Base-by-base conservation (phyloP, 2,113 vertebrate species). In the Engraulis encrasicolus region DNA sequence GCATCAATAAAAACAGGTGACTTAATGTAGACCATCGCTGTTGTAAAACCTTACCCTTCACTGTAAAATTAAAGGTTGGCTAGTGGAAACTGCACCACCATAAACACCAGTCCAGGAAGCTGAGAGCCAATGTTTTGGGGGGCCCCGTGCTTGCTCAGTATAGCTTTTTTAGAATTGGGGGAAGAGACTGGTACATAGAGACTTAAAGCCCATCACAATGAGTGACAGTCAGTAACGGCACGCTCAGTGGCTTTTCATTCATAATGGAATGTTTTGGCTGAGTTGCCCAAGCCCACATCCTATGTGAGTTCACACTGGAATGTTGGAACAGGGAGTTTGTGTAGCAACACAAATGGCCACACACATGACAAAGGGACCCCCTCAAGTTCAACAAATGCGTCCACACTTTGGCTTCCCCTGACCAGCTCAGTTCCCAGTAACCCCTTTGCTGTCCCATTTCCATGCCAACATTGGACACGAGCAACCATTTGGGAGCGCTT, bases 291-390 rank as follows among this genome's bases (percentile, higher is more conserved):
- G 81, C 66, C 84, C 80, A 85, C 84, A 50, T 85, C 81, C 80
- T 85, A 81, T 82, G 78, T 82, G 78, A 78, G 80, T 80, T 86
- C 81, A 83, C 71, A 86, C 85, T 71, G 82, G 79, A 81, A 86
- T 84, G 49, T 78, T 83, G 37, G 19, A 84, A 83, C 77, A 52
- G 34, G 23, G 78, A 15, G 79, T 84, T 81, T 86, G 83, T 82
- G 83, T 52, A 84, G 85, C 79, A 81, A 86, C 82, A 84, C 82
- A 83, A 86, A 78, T 83, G 78, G 38, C 19, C n/a, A n/a, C 38
- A 49, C 78, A 81, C 74, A 81, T 81, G 36, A 17, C 83, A 77
- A 37, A 23, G 49, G 48, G 14, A 37, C 80, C 45, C 52, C 78
- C 45, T 66, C 58, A 66, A 66, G 36, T 54, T 58, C 27, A n/a